A percentile compares a stretch with the other conserved stretches of the same genome.
phyloP scores from a whole-genome alignment of 2,797 vertebrate genomes.

The Pristis pectinata region DNA sequence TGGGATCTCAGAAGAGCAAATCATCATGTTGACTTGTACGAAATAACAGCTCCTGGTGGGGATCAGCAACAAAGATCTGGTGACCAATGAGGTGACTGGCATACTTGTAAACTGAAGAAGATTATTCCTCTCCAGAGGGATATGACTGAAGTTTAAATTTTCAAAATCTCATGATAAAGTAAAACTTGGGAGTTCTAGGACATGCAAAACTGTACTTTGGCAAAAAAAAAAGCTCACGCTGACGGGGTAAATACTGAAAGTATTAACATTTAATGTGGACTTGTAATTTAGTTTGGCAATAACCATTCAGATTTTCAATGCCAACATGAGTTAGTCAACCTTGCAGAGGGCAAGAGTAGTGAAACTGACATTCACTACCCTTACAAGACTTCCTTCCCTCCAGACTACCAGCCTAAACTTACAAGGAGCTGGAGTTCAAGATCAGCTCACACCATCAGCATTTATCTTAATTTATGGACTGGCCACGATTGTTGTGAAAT shows the following conservation, averaged over 20 bases:
- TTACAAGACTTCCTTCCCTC: not conserved
- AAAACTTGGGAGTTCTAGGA: not conserved
- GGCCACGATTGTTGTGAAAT: not conserved
- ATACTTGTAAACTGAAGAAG: not conserved
- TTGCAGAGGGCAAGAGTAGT: not conserved
- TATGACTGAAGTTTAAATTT: not conserved
- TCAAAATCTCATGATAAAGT: not conserved
- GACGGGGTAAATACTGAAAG: not conserved
- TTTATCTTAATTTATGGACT: not conserved
- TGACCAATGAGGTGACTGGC: not conserved
- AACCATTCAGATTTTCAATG: not conserved
- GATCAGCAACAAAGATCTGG: not conserved
- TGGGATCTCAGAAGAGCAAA: not conserved
- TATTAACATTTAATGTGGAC: not conserved
- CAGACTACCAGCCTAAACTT: not conserved
- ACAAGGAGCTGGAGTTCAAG: not conserved
- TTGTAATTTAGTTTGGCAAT: not conserved
- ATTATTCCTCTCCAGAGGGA: not conserved
- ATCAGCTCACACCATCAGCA: not conserved
- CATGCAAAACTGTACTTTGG: not conserved
- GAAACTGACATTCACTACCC: not conserved
- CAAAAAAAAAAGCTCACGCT: not conserved
- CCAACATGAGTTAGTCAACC: not conserved
- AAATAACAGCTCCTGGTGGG: not conserved
- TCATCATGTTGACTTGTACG: not conserved